Evolutionary conservation across 2,888 invertebrate genomes (phyloP).

Genomic region (Eupithecia inturbata): DNA sequence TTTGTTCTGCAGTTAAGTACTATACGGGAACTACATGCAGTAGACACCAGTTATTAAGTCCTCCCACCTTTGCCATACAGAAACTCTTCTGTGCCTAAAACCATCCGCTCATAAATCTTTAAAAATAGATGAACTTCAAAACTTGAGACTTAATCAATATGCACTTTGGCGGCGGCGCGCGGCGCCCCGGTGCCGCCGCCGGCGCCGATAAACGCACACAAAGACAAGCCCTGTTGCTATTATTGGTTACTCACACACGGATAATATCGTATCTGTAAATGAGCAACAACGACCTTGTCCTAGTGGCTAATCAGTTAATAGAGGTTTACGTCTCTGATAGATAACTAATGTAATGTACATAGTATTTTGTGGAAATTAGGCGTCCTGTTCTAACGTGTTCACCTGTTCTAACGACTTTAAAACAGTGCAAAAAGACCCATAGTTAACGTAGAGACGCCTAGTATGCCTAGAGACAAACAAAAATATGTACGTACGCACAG

Average conservation of each 20-base stretch:
- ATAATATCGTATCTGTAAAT: neutral
- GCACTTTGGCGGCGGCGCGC: slow-evolving; percentile 22
- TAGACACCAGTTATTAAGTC: too few relatives aligned
- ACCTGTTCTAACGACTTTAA: neutral
- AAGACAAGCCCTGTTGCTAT: slow-evolving; percentile 1
- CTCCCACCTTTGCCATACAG: neutral
- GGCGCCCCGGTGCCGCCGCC: too few relatives aligned
- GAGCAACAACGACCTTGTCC: neutral
- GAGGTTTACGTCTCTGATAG: neutral
- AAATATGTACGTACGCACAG: too few relatives aligned
- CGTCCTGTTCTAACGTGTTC: neutral
- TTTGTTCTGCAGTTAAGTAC: too few relatives aligned
- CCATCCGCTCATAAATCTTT: neutral
- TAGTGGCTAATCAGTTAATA: neutral
- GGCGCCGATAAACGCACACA: slow-evolving; percentile 29
- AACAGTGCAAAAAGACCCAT: neutral
- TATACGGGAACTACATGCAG: too few relatives aligned
- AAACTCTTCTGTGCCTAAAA: neutral
- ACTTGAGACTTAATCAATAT: slow-evolving; percentile 21
- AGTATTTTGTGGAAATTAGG: neutral
- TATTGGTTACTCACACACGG: slow-evolving; percentile 11
- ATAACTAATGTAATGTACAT: neutral
- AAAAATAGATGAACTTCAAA: slow-evolving; percentile 19
- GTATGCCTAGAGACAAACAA: too few relatives aligned
- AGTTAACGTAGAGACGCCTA: too few relatives aligned